These are phyloP conservation scores for Diadegma fenestrale DNA, from an alignment of 2,888 invertebrate genomes.

Conservation along the genomic window DNA sequence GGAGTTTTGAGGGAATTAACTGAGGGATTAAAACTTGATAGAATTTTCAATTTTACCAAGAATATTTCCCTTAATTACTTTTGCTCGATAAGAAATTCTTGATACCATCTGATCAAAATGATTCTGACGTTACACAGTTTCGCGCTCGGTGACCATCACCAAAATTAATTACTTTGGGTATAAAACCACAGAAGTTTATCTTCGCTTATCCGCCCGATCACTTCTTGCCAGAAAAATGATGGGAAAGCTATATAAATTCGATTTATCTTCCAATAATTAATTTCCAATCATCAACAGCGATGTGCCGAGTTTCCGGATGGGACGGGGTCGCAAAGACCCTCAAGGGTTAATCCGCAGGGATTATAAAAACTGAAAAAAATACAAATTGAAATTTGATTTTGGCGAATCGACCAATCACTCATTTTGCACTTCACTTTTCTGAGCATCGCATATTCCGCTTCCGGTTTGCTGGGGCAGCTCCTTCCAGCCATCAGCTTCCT, in stretches of 20 bases:
- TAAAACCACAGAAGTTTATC: neutral
- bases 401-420: neutral
- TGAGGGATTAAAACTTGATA: neutral
- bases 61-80: neutral
- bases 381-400: neutral
- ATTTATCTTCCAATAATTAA: neutral
- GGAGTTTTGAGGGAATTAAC: slow-evolving; percentile 12
- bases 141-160: neutral
- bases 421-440: neutral
- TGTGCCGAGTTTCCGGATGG: too few relatives aligned
- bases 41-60: slow-evolving; percentile 14
- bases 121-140: neutral
- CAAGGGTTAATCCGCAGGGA: too few relatives aligned
- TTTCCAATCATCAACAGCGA: too few relatives aligned
- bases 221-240: neutral
- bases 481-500: neutral
- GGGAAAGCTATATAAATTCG: neutral
- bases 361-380: too few relatives aligned
- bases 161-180: neutral
- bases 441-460: neutral
- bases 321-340: too few relatives aligned
- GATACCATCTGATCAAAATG: neutral
- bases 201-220: neutral
- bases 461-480: neutral
- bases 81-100: neutral